A percentile compares a stretch with the other conserved stretches of the same genome.
Evolutionary conservation across 2,888 invertebrate genomes (phyloP).

Genomic region (Danaus chrysippus): DNA sequence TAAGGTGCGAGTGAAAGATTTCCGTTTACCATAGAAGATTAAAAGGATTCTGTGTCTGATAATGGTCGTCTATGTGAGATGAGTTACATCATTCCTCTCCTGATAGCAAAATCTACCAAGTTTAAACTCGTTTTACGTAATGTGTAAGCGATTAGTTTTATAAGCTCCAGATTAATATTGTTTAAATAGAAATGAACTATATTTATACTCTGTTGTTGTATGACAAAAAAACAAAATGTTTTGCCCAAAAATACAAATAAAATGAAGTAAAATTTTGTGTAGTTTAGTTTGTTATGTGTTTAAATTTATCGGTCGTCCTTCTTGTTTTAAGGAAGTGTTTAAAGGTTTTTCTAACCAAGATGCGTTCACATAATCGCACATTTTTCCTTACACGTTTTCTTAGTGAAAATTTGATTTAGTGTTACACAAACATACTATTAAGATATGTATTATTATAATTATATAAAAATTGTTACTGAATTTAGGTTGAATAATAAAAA

Average conservation of each 20-base stretch:
- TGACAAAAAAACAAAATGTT: background rate
- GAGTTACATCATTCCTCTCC: constrained; percentile 56
- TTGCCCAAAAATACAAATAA: background rate
- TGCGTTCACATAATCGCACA: too few species aligned
- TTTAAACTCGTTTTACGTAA: constrained; percentile 35
- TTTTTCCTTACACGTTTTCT: constrained; percentile 4
- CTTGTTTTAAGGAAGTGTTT: too few species aligned
- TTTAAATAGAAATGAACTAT: constrained; percentile 1
- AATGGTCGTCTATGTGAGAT: constrained; percentile 47
- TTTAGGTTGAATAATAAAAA: too few species aligned
- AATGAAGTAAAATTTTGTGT: background rate
- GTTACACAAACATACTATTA: background rate
- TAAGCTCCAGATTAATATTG: constrained; percentile 23
- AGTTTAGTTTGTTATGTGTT: too few species aligned
- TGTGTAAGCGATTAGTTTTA: constrained; percentile 27
- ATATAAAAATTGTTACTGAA: too few species aligned
- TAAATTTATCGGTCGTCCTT: too few species aligned
- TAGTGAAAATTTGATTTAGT: constrained; percentile 3
- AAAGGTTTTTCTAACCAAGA: too few species aligned
- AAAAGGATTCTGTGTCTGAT: constrained; percentile 68
- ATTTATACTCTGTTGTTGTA: constrained; percentile 1
- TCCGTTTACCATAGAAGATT: constrained; percentile 72
- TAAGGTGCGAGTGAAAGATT: constrained; percentile 67
- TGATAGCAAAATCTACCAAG: constrained; percentile 34
- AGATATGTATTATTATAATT: too few species aligned